Percentiles rank a stretch among this genome's conserved stretches.
Conservation (phyloP, 2,888 invertebrate species). For the Osmoderma eremita region DNA sequence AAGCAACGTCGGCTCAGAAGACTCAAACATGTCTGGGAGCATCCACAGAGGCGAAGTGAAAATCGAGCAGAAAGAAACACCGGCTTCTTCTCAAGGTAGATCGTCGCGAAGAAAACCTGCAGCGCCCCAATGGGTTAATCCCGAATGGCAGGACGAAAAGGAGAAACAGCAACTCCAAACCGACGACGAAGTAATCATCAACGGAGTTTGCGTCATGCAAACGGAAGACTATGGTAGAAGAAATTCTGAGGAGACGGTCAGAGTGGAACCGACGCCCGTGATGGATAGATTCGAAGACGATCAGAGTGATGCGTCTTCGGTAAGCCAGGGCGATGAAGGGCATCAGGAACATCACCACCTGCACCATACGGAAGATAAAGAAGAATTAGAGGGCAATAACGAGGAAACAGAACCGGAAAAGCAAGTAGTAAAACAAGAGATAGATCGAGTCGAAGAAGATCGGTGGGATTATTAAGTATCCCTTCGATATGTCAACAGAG, state of each 20-base stretch:
- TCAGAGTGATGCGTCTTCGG: slow-evolving; percentile 65
- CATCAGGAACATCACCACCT: slow-evolving; percentile 21
- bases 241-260: slow-evolving; percentile 75
- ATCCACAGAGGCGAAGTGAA: slow-evolving; percentile 68
- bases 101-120: slow-evolving; percentile 90
- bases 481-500: slow-evolving; percentile 32
- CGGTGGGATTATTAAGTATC: slow-evolving; percentile 70
- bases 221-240: slow-evolving; percentile 76
- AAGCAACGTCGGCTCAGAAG: slow-evolving; percentile 79
- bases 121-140: slow-evolving; percentile 97
- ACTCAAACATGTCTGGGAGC: slow-evolving; percentile 66
- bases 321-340: slow-evolving; percentile 56
- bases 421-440: slow-evolving; percentile 54
- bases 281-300: slow-evolving; percentile 71
- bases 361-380: slow-evolving; percentile 46
- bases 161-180: slow-evolving; percentile 64
- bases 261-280: slow-evolving; percentile 81
- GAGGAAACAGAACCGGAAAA: slow-evolving; percentile 50
- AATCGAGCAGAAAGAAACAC: slow-evolving; percentile 67
- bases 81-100: slow-evolving; percentile 57
- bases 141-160: slow-evolving; percentile 83
- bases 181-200: slow-evolving; percentile 86
- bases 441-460: slow-evolving; percentile 65
- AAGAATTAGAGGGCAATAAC: slow-evolving; percentile 49
- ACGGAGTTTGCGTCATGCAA: slow-evolving; percentile 93